Percentiles rank a stretch among this genome's conserved stretches.
Evolutionary conservation across 2,797 vertebrate genomes (phyloP).

Genomic region (Halcyon chelicuti): DNA sequence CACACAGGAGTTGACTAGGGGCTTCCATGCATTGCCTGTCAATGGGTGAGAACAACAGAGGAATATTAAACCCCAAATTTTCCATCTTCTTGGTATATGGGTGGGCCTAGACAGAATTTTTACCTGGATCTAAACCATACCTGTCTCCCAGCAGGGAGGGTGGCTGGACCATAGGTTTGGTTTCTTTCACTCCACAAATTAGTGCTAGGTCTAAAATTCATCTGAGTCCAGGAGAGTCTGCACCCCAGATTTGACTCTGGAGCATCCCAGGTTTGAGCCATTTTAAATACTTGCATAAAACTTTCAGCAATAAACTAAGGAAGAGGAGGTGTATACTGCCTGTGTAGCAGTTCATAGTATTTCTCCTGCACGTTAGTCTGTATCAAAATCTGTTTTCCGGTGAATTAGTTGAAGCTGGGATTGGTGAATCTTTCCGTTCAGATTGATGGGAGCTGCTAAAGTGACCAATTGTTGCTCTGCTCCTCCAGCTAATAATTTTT

Average conservation of each 20-base stretch:
- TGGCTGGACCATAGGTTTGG: neutral
- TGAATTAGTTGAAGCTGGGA: neutral
- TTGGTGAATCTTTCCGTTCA: neutral
- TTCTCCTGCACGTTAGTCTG: neutral
- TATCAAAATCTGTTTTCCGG: neutral
- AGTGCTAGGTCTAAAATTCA: neutral
- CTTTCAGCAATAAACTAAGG: neutral
- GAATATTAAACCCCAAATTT: neutral
- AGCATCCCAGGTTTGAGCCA: neutral
- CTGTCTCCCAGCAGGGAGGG: neutral
- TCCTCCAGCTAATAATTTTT: neutral
- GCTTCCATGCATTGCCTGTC: rapidly evolving
- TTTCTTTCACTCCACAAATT: neutral
- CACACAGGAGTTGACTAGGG: rapidly evolving
- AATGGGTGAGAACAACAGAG: neutral
- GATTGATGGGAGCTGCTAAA: neutral
- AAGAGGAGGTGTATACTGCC: neutral
- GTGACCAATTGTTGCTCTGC: neutral
- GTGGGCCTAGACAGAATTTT: neutral
- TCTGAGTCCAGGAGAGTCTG: neutral
- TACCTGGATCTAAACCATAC: neutral
- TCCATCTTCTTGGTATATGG: neutral
- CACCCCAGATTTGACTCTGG: neutral
- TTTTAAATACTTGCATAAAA: neutral
- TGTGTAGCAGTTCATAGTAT: neutral